Evolutionary conservation across 2,113 vertebrate genomes (phyloP).

Genomic region (Perccottus glenii): DNA sequence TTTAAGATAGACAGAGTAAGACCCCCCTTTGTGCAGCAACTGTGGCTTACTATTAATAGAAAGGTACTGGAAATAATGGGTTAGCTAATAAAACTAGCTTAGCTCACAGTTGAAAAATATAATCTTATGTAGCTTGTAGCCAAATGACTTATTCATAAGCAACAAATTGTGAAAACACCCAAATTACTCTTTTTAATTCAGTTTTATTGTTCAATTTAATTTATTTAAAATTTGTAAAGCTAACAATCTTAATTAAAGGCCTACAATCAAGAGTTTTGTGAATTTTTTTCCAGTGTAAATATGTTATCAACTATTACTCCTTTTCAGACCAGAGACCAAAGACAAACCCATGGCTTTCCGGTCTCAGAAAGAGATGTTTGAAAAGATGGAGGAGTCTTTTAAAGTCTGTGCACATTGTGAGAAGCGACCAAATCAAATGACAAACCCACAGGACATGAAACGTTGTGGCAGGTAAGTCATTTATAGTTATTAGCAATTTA

Average conservation of each 20-base stretch:
- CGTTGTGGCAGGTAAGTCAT: slow-evolving; percentile 83
- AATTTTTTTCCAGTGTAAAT: too few species aligned
- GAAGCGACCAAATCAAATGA: slow-evolving; percentile 77
- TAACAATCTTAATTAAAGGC: too few species aligned
- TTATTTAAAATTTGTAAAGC: too few species aligned
- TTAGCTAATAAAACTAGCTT: not conserved
- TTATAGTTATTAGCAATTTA: not conserved
- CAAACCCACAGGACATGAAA: slow-evolving; percentile 80
- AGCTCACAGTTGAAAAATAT: not conserved
- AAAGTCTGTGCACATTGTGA: slow-evolving; percentile 85
- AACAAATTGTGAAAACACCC: too few species aligned
- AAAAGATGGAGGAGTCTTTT: slow-evolving; percentile 92
- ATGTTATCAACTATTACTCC: not conserved
- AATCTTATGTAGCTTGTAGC: too few species aligned
- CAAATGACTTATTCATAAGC: too few species aligned
- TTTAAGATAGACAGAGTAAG: too few species aligned
- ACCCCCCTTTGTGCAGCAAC: not conserved
- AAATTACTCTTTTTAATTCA: not conserved
- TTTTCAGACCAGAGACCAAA: slow-evolving; percentile 76
- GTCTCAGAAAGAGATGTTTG: slow-evolving; percentile 90
- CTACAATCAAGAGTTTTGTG: too few species aligned
- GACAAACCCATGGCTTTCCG: slow-evolving; percentile 68
- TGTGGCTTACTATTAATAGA: slow-evolving; percentile 6
- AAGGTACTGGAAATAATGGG: not conserved
- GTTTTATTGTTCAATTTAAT: not conserved